These are phyloP conservation scores for Dysidea cf. avara DNA, from an alignment of 37 sponge, comb jelly and placozoan species.

Conservation along the genomic window DNA sequence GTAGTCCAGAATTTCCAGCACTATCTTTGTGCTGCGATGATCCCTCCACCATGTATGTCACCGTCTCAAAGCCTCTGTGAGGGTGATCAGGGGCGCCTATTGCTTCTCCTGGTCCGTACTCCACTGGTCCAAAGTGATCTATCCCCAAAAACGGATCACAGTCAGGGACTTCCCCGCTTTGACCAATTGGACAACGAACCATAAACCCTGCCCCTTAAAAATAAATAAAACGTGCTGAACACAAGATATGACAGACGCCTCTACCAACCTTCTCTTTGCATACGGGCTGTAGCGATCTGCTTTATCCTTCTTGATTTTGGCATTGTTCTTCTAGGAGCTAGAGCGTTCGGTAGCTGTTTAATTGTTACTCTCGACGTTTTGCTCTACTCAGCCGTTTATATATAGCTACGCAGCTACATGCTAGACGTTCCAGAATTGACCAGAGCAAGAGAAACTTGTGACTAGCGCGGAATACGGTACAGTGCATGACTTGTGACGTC, in stretches of 20 bases:
- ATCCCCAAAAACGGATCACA: conserved; percentile 84
- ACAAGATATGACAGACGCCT: no score
- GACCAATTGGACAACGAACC: conserved; percentile 70
- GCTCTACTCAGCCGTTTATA: no score
- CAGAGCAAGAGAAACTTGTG: no score
- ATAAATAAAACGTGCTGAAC: no score
- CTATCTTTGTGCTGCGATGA: conserved; percentile 62
- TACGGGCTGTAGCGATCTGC: conserved; percentile 42
- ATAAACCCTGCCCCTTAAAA: conserved; percentile 76
- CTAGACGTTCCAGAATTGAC: no score
- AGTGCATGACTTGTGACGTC: no score
- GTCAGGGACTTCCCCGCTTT: conserved; percentile 35
- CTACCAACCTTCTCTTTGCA: conserved; percentile 75
- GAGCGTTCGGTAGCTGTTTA: no score
- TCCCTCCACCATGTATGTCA: conserved; percentile 64
- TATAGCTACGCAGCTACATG: no score
- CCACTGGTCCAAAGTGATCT: conserved; percentile 80
- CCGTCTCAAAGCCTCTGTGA: conserved; percentile 89
- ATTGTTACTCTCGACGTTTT: background rate
- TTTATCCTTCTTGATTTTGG: conserved; percentile 31
- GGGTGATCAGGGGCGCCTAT: conserved; percentile 90
- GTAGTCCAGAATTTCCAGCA: conserved; percentile 59
- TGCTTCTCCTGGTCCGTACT: conserved; percentile 69
- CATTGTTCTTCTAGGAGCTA: no score
- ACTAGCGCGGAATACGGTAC: no score